phyloP scores from a whole-genome alignment of 1,140 invertebrate species.

The Schlechtendalia chinensis region DNA sequence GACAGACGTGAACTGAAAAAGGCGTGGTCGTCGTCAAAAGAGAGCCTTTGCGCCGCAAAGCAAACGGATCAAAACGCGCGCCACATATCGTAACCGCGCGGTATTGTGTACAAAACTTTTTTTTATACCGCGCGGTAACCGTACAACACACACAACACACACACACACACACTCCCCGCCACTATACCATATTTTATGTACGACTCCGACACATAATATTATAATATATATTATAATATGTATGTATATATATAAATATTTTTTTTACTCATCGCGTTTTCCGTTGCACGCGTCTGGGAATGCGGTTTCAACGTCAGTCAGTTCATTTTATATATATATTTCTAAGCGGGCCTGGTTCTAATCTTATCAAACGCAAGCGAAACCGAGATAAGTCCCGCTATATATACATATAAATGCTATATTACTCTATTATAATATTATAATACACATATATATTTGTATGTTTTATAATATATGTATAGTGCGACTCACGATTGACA shows the following conservation, averaged over 20 bases:
- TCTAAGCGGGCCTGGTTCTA: neutral
- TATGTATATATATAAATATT: neutral
- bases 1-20: conserved; percentile 48
- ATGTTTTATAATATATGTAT: no score
- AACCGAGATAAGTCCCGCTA: conserved; percentile 17
- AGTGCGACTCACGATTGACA: neutral
- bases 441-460: no score
- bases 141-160: neutral
- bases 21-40: conserved; percentile 45
- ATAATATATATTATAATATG: neutral
- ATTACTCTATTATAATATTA: neutral
- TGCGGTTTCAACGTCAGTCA: conserved; percentile 29
- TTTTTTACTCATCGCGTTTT: conserved; percentile 36
- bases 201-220: neutral
- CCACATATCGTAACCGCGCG: neutral
- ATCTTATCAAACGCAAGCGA: conserved; percentile 32
- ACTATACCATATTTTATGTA: neutral
- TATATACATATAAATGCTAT: neutral
- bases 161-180: conserved; percentile 8
- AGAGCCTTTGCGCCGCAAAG: conserved; percentile 20
- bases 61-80: conserved; percentile 1
- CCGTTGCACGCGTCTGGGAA: conserved; percentile 40
- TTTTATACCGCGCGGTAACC: neutral
- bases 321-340: neutral
- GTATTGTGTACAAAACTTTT: conserved; percentile 12